Evolutionary conservation across 2,888 invertebrate genomes (phyloP).

Genomic region (Mylabris sibirica): DNA sequence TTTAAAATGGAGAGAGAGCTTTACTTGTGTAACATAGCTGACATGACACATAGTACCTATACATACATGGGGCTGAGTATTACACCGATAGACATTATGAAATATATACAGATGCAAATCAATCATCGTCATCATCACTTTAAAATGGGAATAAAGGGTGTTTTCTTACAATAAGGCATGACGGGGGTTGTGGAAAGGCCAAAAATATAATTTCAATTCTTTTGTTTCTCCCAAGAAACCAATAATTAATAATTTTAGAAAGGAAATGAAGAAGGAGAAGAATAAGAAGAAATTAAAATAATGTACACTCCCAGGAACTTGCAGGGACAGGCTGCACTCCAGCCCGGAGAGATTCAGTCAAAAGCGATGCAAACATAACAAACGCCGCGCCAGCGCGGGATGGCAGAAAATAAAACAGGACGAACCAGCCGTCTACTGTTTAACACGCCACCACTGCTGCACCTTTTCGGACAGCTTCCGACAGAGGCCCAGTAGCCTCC

Average conservation of each 20-base stretch:
- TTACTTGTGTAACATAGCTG: constrained; percentile 63
- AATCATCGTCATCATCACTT: constrained; percentile 51
- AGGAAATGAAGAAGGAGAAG: constrained; percentile 14
- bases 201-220: constrained; percentile 40
- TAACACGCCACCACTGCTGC: constrained; percentile 88
- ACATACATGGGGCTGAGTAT: constrained; percentile 62
- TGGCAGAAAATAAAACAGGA: constrained; percentile 41
- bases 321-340: constrained; percentile 51
- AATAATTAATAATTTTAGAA: constrained; percentile 20
- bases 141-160: constrained; percentile 43
- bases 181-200: constrained; percentile 56
- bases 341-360: constrained; percentile 58
- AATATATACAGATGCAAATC: constrained; percentile 53
- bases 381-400: constrained; percentile 60
- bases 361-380: constrained; percentile 57
- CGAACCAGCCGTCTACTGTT: constrained; percentile 65
- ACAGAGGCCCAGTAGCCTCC: constrained; percentile 90
- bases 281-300: constrained; percentile 24
- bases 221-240: constrained; percentile 15
- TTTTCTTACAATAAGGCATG: constrained; percentile 60
- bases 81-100: constrained; percentile 59
- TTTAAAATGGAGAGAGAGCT: constrained; percentile 63
- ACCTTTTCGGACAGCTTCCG: constrained; percentile 85
- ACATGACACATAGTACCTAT: constrained; percentile 62
- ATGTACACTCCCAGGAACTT: constrained; percentile 53